These are phyloP conservation scores for Harpegnathos saltator DNA, from an alignment of 1,140 invertebrate genomes.

Conservation along the genomic window DNA sequence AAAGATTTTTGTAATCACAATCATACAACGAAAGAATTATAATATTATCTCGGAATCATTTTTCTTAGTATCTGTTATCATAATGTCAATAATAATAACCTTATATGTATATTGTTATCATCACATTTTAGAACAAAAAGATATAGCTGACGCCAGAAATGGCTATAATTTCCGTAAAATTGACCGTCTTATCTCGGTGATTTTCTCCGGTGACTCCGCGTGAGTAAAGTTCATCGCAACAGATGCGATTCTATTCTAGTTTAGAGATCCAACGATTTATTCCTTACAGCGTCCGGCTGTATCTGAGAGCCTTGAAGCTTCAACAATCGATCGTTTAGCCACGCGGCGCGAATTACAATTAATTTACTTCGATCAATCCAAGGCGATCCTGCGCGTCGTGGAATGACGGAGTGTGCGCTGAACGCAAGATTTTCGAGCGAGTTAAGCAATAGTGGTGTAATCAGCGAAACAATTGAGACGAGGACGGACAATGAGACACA, in stretches of 20 bases:
- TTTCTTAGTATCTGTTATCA: no score
- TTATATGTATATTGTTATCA: no score
- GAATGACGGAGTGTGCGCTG: neutral
- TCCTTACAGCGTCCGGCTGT: neutral
- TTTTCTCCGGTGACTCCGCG: no score
- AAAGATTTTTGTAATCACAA: no score
- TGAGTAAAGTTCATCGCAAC: no score
- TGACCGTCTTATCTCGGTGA: no score
- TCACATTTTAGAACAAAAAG: no score
- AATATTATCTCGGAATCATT: no score
- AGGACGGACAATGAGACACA: conserved; percentile 26
- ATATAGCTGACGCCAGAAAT: no score
- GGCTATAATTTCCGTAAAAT: no score
- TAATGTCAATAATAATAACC: no score
- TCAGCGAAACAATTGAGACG: conserved; percentile 33
- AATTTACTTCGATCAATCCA: conserved; percentile 37
- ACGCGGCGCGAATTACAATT: conserved; percentile 22
- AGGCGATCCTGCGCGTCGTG: neutral
- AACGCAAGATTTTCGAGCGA: conserved; percentile 9
- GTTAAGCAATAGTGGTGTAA: conserved; percentile 19
- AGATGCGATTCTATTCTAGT: neutral
- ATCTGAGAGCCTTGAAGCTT: neutral
- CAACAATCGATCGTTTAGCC: neutral
- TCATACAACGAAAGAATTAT: no score
- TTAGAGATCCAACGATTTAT: neutral